Base-by-base conservation (phyloP, 2,113 vertebrate species). In the Dunckerocampus dactyliophorus region DNA sequence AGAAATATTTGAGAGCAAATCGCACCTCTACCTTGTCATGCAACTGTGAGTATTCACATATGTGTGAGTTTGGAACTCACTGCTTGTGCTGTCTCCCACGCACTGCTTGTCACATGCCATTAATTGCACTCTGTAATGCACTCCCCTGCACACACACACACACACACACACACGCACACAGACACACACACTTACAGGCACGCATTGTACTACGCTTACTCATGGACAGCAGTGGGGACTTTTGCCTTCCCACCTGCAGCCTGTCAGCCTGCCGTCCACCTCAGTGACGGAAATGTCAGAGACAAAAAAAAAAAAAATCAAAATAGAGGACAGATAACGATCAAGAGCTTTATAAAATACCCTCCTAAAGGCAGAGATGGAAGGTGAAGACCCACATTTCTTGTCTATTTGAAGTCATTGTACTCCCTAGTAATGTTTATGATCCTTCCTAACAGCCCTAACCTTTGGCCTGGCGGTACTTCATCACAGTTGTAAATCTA, bases 21-120 rank as follows among this genome's bases (percentile, higher is more conserved):
- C 94, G 21, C 95, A 98, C 82, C 96, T 98, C 81, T 98, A 99
- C 91, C 95, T 99, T 87, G 90, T 98, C 91, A 99, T 98, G 97
- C 95, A 99, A 88, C 93, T 99, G 97, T 99, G 82, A 98, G 97
- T 93, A 78, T 76, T 77, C 67, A 50, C 58, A 50, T 60, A 54
- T 39, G 50, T 79, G 61, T 73, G 59, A 64, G 48, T 77, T 77
- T 71, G 60, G 58, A 47, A 54, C 60, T 59, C 71, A 48, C 53
- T 52, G 22, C 46, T 63, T 49, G 57, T 62, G 65, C 43, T 47
- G 17, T 71, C 74, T 76, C 73, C 62, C 61, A 75, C 64, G 45
- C 63, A 57, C 15, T 15, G 61, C 63, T 52, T 76, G 76, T 80
- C 85, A 77, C 74, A 63, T 69, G 63, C 62, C 59, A 76, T 82